These are phyloP conservation scores for Zoanthus solanderi DNA, from an alignment of 92 coral and sea anemone species.

Conservation along the genomic window DNA sequence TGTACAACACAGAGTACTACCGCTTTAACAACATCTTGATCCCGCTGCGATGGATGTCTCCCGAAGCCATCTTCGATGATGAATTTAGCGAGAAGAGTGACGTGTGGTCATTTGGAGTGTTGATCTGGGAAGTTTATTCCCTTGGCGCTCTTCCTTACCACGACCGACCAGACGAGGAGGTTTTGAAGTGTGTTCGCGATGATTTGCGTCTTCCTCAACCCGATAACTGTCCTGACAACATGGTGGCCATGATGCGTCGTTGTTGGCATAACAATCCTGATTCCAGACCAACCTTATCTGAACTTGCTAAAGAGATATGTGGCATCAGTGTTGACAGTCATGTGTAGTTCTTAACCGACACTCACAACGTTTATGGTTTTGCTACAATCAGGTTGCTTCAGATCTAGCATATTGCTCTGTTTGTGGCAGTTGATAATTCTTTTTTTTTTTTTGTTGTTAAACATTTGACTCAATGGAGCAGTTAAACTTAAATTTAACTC, in stretches of 20 bases:
- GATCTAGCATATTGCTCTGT: too few species aligned
- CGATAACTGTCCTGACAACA: conserved; percentile 89
- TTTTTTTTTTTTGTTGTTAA: too few species aligned
- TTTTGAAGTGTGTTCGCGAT: conserved; percentile 83
- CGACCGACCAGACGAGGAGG: conserved; percentile 94
- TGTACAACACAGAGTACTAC: conserved; percentile 90
- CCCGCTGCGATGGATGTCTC: conserved; percentile 98
- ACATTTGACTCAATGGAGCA: too few species aligned
- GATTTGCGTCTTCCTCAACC: conserved; percentile 96
- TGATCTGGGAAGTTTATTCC: conserved; percentile 94
- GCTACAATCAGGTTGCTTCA: too few species aligned
- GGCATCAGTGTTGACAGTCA: conserved; percentile 86
- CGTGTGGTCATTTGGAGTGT: conserved; percentile 94
- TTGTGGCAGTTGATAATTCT: too few species aligned
- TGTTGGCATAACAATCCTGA: conserved; percentile 91
- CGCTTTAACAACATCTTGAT: conserved; percentile 88
- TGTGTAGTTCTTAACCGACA: conserved; percentile 46
- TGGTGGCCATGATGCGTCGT: conserved; percentile 83
- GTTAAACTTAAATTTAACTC: too few species aligned
- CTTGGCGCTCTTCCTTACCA: conserved; percentile 89
- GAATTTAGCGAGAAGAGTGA: conserved; percentile 96
- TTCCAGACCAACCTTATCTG: conserved; percentile 77
- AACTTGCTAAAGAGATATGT: conserved; percentile 79
- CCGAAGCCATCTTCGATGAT: conserved; percentile 94
- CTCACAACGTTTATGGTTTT: background rate